Conservation (phyloP, 2,113 vertebrate genomes). For the Sprattus sprattus region DNA sequence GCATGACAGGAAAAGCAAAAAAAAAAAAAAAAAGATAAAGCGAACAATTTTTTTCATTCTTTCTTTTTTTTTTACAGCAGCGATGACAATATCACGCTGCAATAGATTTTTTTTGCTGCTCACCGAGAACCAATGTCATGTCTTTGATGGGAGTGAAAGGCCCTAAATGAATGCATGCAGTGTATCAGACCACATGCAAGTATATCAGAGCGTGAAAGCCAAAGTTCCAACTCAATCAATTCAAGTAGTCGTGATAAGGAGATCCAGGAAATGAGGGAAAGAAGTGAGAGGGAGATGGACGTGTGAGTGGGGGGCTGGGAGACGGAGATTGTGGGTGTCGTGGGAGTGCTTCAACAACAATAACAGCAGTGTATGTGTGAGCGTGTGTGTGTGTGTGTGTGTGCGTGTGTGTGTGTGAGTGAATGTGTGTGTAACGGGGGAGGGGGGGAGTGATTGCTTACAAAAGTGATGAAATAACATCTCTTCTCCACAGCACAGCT, state of each 20-base stretch:
- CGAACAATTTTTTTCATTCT: not conserved
- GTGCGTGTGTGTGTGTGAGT: conserved; percentile 52
- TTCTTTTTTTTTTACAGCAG: not conserved
- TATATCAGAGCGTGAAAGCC: conserved; percentile 19
- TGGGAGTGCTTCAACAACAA: conserved; percentile 77
- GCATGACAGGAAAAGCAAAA: not conserved
- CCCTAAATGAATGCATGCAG: conserved; percentile 4
- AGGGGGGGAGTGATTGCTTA: conserved; percentile 69
- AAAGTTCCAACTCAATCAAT: conserved; percentile 59
- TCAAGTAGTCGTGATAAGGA: conserved; percentile 67
- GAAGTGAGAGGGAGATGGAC: conserved; percentile 67
- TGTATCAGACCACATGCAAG: not conserved
- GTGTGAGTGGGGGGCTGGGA: conserved; percentile 65
- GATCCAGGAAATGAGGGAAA: conserved; percentile 59
- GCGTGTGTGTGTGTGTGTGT: conserved; percentile 46
- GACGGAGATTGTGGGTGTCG: conserved; percentile 73
- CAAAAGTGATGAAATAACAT: conserved; percentile 78
- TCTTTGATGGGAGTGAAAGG: not conserved
- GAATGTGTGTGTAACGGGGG: conserved; percentile 55
- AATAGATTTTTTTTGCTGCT: not conserved
- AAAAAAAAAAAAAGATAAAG: not conserved
- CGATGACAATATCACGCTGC: not conserved
- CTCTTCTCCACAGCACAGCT: conserved; percentile 73
- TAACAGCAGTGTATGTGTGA: conserved; percentile 70
- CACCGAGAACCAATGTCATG: not conserved